Conservation (phyloP, 2,888 invertebrate species). For the Drosophila aldrichi region DNA sequence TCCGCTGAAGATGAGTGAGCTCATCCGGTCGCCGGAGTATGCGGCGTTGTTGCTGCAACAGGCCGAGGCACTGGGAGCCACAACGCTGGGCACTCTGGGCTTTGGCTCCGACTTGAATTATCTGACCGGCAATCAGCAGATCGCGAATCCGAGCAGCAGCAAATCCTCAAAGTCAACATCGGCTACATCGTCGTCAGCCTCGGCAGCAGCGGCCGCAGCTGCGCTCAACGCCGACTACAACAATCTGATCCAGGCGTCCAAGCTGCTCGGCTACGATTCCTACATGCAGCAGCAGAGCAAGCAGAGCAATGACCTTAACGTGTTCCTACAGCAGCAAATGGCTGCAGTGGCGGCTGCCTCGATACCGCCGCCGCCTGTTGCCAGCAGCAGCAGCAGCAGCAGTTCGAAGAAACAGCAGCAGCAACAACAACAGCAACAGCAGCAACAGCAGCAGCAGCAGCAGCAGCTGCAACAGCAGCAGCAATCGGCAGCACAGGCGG, state of each 20-base stretch:
- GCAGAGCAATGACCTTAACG: constrained; percentile 82
- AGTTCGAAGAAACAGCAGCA: constrained; percentile 71
- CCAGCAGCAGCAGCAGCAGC: constrained; percentile 52
- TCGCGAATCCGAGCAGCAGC: constrained; percentile 39
- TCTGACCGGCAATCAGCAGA: constrained; percentile 70
- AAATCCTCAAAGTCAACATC: constrained; percentile 67
- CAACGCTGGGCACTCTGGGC: constrained; percentile 84
- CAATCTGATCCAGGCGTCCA: constrained; percentile 84
- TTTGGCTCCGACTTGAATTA: constrained; percentile 84
- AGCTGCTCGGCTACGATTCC: constrained; percentile 84
- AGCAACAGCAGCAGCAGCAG: constrained; percentile 64
- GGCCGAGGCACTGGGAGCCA: constrained; percentile 84
- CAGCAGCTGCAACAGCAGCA: constrained; percentile 66
- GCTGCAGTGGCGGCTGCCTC: constrained; percentile 81
- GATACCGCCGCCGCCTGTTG: constrained; percentile 64
- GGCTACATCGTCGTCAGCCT: constrained; percentile 44
- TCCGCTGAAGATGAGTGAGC: constrained; percentile 85
- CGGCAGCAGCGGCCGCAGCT: constrained; percentile 79
- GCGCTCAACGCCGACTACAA: constrained; percentile 83
- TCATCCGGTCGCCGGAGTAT: constrained; percentile 85
- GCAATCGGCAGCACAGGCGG: constrained; percentile 76
- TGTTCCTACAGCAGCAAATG: constrained; percentile 84
- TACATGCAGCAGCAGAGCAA: constrained; percentile 84
- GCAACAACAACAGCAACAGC: constrained; percentile 59
- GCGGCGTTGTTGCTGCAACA: constrained; percentile 85